Evolutionary conservation across 2,113 vertebrate genomes (phyloP).

Genomic region (Rousettus leschenaultii): DNA sequence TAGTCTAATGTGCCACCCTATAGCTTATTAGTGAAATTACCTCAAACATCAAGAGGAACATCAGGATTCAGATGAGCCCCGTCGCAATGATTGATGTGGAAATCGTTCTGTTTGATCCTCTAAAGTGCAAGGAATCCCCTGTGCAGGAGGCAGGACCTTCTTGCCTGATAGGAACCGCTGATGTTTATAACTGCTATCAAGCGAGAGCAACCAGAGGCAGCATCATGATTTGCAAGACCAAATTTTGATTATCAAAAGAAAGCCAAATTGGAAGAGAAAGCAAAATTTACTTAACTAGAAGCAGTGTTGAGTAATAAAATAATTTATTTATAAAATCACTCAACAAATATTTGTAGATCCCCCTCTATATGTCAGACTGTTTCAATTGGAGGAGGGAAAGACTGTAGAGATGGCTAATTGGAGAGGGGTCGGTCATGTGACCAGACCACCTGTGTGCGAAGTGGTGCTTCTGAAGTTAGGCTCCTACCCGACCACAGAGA

Average conservation of each 20-base stretch:
- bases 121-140: not conserved
- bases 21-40: not conserved
- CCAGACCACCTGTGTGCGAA: not conserved
- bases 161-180: not conserved
- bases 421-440: too few species aligned
- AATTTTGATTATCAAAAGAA: not conserved
- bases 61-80: not conserved
- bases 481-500: not conserved
- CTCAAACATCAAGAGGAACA: not conserved
- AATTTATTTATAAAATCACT: not conserved
- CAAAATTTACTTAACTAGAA: not conserved
- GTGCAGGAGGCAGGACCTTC: not conserved
- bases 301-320: not conserved
- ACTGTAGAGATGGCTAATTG: not conserved
- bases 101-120: slow-evolving; percentile 35
- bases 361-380: not conserved
- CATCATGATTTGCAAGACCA: not conserved
- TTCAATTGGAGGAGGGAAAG: not conserved
- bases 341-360: not conserved
- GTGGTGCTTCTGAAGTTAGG: not conserved
- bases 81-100: not conserved
- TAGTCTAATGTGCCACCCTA: not conserved
- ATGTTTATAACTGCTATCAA: not conserved
- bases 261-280: not conserved
- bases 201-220: not conserved